Evolutionary conservation across 2,797 vertebrate genomes (phyloP), one percentile per base, ranked within the genome.

Genomic region (Mormyrus hasselquistii): DNA sequence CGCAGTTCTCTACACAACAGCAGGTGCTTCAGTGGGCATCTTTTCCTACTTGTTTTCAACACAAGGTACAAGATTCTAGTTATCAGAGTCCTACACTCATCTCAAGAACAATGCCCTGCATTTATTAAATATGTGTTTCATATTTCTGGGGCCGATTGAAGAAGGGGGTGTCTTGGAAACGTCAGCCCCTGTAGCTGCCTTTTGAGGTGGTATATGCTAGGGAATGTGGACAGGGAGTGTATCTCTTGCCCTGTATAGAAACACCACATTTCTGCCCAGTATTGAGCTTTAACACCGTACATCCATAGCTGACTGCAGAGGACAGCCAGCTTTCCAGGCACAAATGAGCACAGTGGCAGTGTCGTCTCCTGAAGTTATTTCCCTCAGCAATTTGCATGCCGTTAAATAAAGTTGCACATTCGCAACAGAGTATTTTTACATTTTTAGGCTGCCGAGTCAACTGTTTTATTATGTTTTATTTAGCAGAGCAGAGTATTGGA

Each of bases 401-500:
- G 10, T 87, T 59, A 87, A 87, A 79, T 50, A 76, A 53, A 83
- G 52, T 83, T 59, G 22, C 14, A 59, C 14, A 47, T 88, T 59
- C n/a, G 73, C 52, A 29, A 57, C 53, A 59, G 22, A 87, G 44
- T 87, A 57, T 87, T 57, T 53, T 87, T 4, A 87, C 69, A 87
- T 47, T 65, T 65, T 87, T 22, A 65, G 87, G 38, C 25, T 87
- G 57, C 59, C 44, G 59, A 88, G 73, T 79, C 49, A 88, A 76
- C 25, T 57, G 47, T 73, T 76, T 76, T 25, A 76, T 52, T 34
- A 55, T 88, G 25, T 88, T 88, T 83, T 88, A 83, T 82, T 82
- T 83, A 82, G 29, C 44, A 87, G 76, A 52, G 76, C 86, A 87
- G 57, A 91, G 90, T 79, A 84, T 88, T 91, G 86, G 92, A 94